phyloP scores from a whole-genome alignment of 2,888 invertebrate species.

The Scaptomyza reducta region DNA sequence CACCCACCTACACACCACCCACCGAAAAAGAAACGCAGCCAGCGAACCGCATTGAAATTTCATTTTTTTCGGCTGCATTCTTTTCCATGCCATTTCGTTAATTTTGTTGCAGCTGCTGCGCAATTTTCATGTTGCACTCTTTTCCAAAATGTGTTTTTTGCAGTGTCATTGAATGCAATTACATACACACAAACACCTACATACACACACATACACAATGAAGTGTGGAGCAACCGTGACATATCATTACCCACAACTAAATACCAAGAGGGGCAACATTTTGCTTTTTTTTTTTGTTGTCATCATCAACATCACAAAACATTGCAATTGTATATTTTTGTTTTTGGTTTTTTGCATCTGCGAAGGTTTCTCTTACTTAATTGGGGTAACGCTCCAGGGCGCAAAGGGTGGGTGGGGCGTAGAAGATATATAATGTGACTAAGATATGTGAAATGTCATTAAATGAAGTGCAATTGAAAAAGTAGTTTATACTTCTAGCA shows the following conservation, averaged over 20 bases:
- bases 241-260: conserved; percentile 53
- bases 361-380: conserved; percentile 43
- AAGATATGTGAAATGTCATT: no score
- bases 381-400: conserved; percentile 5
- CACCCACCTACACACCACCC: conserved; percentile 11
- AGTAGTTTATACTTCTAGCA: no score
- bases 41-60: conserved; percentile 54
- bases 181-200: conserved; percentile 1
- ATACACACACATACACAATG: background rate
- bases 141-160: conserved; percentile 22
- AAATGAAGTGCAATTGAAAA: no score
- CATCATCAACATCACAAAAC: conserved; percentile 58
- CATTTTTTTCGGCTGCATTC: conserved; percentile 55
- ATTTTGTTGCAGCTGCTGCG: conserved; percentile 65
- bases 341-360: background rate
- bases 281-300: no score
- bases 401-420: background rate
- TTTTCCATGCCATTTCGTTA: conserved; percentile 61
- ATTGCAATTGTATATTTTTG: conserved; percentile 23
- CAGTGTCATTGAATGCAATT: conserved; percentile 65
- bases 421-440: no score
- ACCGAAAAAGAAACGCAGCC: conserved; percentile 30
- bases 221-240: conserved; percentile 69
- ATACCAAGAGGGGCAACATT: background rate
- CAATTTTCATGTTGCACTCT: conserved; percentile 35